Base-by-base conservation (phyloP, 2,888 invertebrate species). In the Drosophila melanosoma region DNA sequence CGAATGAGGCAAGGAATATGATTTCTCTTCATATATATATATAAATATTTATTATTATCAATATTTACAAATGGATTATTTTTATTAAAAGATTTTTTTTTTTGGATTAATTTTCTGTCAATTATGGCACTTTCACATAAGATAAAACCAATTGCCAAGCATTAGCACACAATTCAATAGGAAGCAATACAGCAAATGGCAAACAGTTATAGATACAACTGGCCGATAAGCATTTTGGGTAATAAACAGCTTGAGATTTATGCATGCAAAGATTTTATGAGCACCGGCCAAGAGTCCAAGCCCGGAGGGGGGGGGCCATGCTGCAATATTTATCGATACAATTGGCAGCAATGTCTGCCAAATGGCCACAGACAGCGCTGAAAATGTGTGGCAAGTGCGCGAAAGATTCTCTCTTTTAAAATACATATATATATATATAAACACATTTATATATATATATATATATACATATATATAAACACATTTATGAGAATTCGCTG, bases 241-340 rank as follows among this genome's bases (percentile, higher is more conserved):
- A 61, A 76, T 82, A 86, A 83, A 83, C 82, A 71, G 73, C 59
- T 69, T 17, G 56, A 77, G 77, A 86, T 86, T 86, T 83, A 83
- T 83, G 87, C 73, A 74, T 73, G 58, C 71, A 53, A 78, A 63
- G 71, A 54, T 81, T 80, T 81, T 81, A 81, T 79, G 73, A 76
- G 72, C 57, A 49, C 35, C 51, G 40, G 59, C 63, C 66, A 61
- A 48, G 56, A 38, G 23, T 40, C 35, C 12, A 61, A 35, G 54
- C 48, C 85, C 67, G 59, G 60, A 57, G 57, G 74, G 73, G 51
- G 57, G 74, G 73, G 51, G 56, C 23, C 49, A 68, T 76, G 64
- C 60, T 71, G 72, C 72, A 79, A 69, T 79, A 83, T 83, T 83
- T 83, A 83, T 81, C 81, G 76, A 62, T 74, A 81, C 81, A 81